Percentiles rank a stretch among this genome's conserved stretches.
Conservation (phyloP, 2,797 vertebrate genomes). For the Bryconaethiops microstoma region DNA sequence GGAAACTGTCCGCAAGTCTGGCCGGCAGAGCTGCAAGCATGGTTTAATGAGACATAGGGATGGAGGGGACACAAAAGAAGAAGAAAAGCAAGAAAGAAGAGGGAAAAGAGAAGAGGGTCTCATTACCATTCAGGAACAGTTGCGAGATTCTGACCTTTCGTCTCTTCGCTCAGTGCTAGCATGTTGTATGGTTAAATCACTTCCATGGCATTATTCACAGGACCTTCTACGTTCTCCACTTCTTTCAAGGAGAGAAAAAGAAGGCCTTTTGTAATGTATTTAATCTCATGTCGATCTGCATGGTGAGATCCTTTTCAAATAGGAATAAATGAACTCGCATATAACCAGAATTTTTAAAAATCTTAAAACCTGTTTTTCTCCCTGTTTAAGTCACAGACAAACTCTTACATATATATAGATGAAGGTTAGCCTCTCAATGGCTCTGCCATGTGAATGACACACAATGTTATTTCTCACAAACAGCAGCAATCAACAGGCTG, state of each 20-base stretch:
- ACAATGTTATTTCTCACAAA: background rate
- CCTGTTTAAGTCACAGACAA: background rate
- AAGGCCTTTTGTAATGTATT: conserved; percentile 21
- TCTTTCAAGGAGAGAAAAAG: conserved; percentile 22
- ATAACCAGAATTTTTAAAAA: background rate
- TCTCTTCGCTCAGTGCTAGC: conserved; percentile 46
- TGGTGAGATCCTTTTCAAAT: background rate
- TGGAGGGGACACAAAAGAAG: conserved; percentile 6
- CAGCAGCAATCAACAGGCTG: too few relatives aligned
- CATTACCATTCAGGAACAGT: conserved; percentile 57
- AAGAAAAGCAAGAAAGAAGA: conserved; percentile 15
- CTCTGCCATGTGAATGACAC: background rate
- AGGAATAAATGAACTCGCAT: background rate
- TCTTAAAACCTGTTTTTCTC: background rate
- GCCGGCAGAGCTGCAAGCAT: background rate
- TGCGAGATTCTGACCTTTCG: conserved; percentile 56
- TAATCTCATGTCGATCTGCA: background rate
- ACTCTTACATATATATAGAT: background rate
- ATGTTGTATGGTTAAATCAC: conserved; percentile 56
- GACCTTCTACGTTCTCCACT: conserved; percentile 3
- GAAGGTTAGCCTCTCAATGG: background rate
- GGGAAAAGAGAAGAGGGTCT: conserved; percentile 37
- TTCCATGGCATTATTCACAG: conserved; percentile 53
- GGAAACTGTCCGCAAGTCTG: conserved; percentile 7
- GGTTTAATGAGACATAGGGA: conserved; percentile 43